These are phyloP conservation scores for Octopus sinensis DNA, from an alignment of 1,140 invertebrate genomes.

Conservation along the genomic window DNA sequence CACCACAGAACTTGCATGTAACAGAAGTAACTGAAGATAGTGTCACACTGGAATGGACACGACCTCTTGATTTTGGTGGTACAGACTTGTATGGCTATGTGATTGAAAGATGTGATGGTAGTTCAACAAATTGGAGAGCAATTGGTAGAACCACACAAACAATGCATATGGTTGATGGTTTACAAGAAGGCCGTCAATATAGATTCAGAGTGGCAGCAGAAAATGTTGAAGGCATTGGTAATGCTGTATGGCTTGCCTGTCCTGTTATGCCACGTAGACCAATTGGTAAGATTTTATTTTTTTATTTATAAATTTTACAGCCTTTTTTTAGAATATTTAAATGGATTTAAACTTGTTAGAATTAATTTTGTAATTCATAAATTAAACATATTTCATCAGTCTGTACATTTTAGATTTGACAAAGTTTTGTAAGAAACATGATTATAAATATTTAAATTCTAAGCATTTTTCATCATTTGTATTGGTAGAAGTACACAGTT, in stretches of 20 bases:
- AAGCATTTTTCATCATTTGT: too few species aligned
- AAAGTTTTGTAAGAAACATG: too few species aligned
- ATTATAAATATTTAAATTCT: too few species aligned
- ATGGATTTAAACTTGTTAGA: not conserved
- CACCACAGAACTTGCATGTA: slow-evolving; percentile 40
- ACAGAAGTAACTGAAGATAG: slow-evolving; percentile 47
- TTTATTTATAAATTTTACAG: slow-evolving; percentile 6
- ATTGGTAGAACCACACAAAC: slow-evolving; percentile 38
- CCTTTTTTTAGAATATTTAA: not conserved
- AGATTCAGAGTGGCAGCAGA: slow-evolving; percentile 91
- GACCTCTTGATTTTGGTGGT: slow-evolving; percentile 95
- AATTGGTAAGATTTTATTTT: slow-evolving; percentile 34
- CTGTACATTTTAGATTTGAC: too few species aligned
- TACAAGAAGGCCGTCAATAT: slow-evolving; percentile 92
- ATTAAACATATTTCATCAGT: too few species aligned
- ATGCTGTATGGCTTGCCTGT: slow-evolving; percentile 40
- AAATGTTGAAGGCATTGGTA: slow-evolving; percentile 79
- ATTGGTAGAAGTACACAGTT: too few species aligned
- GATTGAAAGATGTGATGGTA: slow-evolving; percentile 73
- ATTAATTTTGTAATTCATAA: too few species aligned
- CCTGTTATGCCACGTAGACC: slow-evolving; percentile 59
- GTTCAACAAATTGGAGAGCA: slow-evolving; percentile 67
- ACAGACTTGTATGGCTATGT: slow-evolving; percentile 87
- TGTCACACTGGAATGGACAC: slow-evolving; percentile 71
- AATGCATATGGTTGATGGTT: slow-evolving; percentile 49